Percentiles rank a stretch among this genome's conserved stretches.
phyloP scores from a whole-genome alignment of 1,140 invertebrate genomes.

The Goniozus legneri region DNA sequence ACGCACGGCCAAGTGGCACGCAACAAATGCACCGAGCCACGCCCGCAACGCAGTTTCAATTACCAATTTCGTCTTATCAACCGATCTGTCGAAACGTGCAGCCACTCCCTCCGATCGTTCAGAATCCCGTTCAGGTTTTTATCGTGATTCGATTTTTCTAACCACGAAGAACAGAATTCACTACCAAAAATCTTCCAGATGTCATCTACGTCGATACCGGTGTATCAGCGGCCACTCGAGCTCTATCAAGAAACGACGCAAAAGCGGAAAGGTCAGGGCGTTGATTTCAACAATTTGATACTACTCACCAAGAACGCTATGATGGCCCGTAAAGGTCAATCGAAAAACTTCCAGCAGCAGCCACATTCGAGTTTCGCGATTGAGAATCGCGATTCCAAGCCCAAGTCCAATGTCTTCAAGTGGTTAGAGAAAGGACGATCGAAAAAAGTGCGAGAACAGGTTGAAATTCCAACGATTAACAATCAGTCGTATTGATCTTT shows the following conservation, averaged over 20 bases:
- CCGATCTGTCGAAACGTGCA: slow-evolving; percentile 20
- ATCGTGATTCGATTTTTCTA: not conserved
- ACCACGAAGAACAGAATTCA: too few relatives aligned
- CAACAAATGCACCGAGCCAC: slow-evolving; percentile 38
- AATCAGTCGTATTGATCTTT: too few relatives aligned
- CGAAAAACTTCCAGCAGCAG: slow-evolving; percentile 31
- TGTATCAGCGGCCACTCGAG: slow-evolving; percentile 42
- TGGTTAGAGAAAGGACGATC: slow-evolving; percentile 41
- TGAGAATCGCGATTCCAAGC: slow-evolving; percentile 25
- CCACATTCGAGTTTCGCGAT: too few relatives aligned
- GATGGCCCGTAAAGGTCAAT: slow-evolving; percentile 36
- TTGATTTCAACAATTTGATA: slow-evolving; percentile 49
- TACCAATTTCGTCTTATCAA: slow-evolving; percentile 24
- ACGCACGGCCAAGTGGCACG: slow-evolving; percentile 32
- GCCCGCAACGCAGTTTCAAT: slow-evolving; percentile 31
- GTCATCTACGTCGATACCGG: too few relatives aligned
- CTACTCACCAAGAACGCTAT: slow-evolving; percentile 45
- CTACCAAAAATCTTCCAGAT: too few relatives aligned
- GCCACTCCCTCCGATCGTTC: slow-evolving; percentile 7
- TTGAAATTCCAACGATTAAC: too few relatives aligned
- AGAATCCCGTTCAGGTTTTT: slow-evolving; percentile 17
- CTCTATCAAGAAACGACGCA: slow-evolving; percentile 32
- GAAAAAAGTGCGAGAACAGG: slow-evolving; percentile 20
- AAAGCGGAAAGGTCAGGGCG: slow-evolving; percentile 39
- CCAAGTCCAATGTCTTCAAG: slow-evolving; percentile 27